A percentile compares a stretch with the other conserved stretches of the same genome.
Evolutionary conservation across 2,113 vertebrate genomes (phyloP).

Genomic region (Mohoua ochrocephala): DNA sequence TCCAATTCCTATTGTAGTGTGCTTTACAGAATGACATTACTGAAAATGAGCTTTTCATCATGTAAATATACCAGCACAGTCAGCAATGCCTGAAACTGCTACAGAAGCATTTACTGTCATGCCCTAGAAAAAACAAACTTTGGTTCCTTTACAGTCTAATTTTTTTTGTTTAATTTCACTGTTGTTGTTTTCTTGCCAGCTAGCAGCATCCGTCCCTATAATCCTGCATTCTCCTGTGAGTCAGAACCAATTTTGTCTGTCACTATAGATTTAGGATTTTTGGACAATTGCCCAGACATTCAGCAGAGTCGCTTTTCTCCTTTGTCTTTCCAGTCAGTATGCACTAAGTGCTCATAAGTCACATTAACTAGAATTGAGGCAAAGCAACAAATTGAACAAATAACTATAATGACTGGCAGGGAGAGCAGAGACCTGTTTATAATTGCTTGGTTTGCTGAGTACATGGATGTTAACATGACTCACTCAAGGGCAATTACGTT

Average conservation of each 20-base stretch:
- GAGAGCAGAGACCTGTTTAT: neutral
- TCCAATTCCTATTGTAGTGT: neutral
- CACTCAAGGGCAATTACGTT: neutral
- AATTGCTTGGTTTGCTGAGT: neutral
- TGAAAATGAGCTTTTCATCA: neutral
- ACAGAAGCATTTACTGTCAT: neutral
- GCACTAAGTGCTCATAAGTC: neutral
- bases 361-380: neutral
- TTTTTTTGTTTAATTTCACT: neutral
- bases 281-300: neutral
- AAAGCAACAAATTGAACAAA: neutral
- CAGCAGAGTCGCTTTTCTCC: neutral
- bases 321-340: neutral
- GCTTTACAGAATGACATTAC: neutral
- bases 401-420: neutral
- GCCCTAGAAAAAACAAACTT: neutral
- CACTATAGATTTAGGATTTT: neutral
- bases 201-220: neutral
- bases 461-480: conserved; percentile 12
- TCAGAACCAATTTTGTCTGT: neutral
- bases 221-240: neutral
- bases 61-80: neutral
- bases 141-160: neutral
- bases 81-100: neutral
- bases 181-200: neutral